Percentiles rank a stretch among this genome's conserved stretches.
These are phyloP conservation scores for Lepidocyrtoides sp. DNA, from an alignment of 2,888 invertebrate genomes.

Conservation along the genomic window DNA sequence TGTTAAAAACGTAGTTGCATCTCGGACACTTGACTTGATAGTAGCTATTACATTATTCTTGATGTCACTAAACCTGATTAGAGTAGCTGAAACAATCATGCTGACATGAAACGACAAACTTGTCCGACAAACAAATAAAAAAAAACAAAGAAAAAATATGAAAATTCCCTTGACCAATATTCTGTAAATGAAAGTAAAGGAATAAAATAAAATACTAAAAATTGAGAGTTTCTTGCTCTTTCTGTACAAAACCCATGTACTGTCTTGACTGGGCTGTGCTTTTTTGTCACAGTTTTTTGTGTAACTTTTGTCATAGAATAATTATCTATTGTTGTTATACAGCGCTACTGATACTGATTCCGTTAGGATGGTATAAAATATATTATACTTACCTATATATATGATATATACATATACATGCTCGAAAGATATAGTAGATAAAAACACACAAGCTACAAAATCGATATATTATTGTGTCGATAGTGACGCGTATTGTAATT, in stretches of 20 bases:
- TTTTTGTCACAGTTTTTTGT: constrained; percentile 73
- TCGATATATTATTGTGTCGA: constrained; percentile 23
- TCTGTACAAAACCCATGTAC: constrained; percentile 77
- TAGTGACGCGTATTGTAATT: constrained; percentile 69
- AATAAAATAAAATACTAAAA: constrained; percentile 30
- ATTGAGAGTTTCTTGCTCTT: constrained; percentile 75
- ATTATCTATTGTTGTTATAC: constrained; percentile 57
- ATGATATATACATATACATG: not conserved
- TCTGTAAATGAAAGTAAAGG: constrained; percentile 63
- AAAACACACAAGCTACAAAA: constrained; percentile 33
- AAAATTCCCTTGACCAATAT: constrained; percentile 67
- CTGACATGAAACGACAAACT: constrained; percentile 28
- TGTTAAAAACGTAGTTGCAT: constrained; percentile 12
- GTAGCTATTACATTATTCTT: constrained; percentile 10
- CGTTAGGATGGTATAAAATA: constrained; percentile 48
- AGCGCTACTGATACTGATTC: constrained; percentile 58
- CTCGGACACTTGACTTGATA: constrained; percentile 39
- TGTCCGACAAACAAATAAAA: constrained; percentile 37
- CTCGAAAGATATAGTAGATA: constrained; percentile 20
- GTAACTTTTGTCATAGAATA: constrained; percentile 56
- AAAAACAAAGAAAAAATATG: not conserved
- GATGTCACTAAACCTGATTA: constrained; percentile 40
- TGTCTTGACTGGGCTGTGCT: constrained; percentile 79
- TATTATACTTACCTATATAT: constrained; percentile 38
- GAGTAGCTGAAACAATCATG: constrained; percentile 35